phyloP scores from a whole-genome alignment of 2,113 vertebrate genomes.

The Aptenodytes forsteri region DNA sequence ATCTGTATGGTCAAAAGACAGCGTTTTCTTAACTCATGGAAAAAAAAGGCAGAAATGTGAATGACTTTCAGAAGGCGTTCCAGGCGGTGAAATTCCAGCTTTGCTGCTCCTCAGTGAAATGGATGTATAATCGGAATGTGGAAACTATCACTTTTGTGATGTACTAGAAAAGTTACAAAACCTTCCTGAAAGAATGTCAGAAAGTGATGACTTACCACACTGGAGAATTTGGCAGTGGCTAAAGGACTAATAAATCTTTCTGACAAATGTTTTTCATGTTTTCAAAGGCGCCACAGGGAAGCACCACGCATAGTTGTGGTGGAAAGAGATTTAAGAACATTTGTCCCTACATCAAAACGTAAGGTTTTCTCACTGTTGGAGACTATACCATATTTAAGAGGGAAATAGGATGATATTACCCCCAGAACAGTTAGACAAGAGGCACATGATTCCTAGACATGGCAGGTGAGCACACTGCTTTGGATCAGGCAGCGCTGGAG shows the following conservation, averaged over 20 bases:
- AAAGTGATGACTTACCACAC: slow-evolving; percentile 39
- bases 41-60: not conserved
- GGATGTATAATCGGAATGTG: not conserved
- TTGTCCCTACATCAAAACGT: not conserved
- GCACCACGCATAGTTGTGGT: not conserved
- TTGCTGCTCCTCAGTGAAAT: not conserved
- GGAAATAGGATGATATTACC: not conserved
- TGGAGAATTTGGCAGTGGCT: slow-evolving; percentile 4
- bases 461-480: not conserved
- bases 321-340: slow-evolving; percentile 8
- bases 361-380: not conserved
- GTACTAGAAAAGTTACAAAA: slow-evolving; percentile 26
- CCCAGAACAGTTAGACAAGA: not conserved
- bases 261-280: slow-evolving; percentile 15
- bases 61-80: not conserved
- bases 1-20: not conserved
- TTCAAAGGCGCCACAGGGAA: not conserved
- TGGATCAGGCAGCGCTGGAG: not conserved
- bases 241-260: slow-evolving; percentile 17
- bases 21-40: not conserved
- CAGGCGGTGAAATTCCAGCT: not conserved
- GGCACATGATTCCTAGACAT: not conserved
- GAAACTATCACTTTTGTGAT: not conserved
- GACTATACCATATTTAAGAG: not conserved
- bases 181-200: slow-evolving; percentile 5